Evolutionary conservation across 2,797 vertebrate species (phyloP).

Genomic region (Trachops cirrhosus): DNA sequence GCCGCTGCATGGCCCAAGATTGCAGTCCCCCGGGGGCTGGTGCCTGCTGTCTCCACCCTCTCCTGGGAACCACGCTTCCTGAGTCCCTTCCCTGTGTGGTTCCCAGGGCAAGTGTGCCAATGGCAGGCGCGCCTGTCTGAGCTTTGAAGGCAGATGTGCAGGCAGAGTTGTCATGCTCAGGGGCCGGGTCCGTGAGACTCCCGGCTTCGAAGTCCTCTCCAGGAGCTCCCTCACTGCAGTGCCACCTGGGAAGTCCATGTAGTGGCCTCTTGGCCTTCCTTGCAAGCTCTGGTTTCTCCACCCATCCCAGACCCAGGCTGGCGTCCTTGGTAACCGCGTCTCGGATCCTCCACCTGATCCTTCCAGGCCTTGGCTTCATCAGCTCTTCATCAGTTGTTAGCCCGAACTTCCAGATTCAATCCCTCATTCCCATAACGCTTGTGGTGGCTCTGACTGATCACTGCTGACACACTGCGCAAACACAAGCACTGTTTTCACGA

Average conservation of each 20-base stretch:
- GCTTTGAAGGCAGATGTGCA: background rate
- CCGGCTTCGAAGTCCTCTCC: rapidly evolving
- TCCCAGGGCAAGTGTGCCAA: background rate
- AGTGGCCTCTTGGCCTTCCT: background rate
- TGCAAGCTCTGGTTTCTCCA: background rate
- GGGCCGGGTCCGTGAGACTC: rapidly evolving
- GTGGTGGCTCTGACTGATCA: background rate
- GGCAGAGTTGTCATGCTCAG: background rate
- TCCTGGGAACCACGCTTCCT: background rate
- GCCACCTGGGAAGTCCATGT: too few relatives aligned
- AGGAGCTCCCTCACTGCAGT: background rate
- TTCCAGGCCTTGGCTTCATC: background rate
- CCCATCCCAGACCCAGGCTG: background rate
- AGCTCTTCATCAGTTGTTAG: background rate
- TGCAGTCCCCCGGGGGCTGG: background rate
- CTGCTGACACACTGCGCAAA: background rate
- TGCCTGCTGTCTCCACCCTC: too few relatives aligned
- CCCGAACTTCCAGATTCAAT: slow-evolving; percentile 13
- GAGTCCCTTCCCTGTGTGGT: too few relatives aligned
- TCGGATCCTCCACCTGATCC: background rate
- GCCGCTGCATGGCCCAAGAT: background rate
- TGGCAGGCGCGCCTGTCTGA: background rate
- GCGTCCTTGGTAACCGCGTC: background rate
- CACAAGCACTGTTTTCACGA: background rate
- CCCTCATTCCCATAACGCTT: background rate